A percentile compares a stretch with the other conserved stretches of the same genome.
Evolutionary conservation across 2,113 vertebrate genomes (phyloP).

Genomic region (Probosciger aterrimus): DNA sequence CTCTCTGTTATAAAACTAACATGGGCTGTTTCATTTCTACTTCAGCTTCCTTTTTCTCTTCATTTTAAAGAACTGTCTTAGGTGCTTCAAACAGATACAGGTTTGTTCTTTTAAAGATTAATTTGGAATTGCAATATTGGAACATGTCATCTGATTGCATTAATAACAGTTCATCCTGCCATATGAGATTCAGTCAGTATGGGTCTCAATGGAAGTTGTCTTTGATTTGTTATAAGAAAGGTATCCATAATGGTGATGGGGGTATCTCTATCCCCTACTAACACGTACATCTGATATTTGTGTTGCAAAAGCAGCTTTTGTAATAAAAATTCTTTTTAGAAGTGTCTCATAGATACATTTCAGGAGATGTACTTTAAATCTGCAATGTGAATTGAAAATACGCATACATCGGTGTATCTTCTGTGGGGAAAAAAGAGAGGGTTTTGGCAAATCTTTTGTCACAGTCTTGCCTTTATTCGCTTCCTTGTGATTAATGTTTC

Average conservation of each 20-base stretch:
- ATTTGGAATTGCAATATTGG: neutral
- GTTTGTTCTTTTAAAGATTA: neutral
- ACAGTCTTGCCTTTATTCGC: neutral
- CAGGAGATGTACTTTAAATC: neutral
- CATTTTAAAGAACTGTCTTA: neutral
- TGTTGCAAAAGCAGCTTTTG: neutral
- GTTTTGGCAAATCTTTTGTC: neutral
- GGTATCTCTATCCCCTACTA: neutral
- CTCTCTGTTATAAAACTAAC: neutral
- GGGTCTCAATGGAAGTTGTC: neutral
- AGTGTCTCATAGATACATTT: neutral
- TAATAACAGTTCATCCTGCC: neutral
- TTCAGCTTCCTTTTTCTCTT: neutral
- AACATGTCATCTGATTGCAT: neutral
- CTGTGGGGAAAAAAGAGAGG: accelerated
- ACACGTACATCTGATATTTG: accelerated
- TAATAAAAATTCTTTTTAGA: neutral
- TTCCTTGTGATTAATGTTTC: neutral
- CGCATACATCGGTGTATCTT: neutral
- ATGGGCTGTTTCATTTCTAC: neutral
- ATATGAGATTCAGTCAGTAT: accelerated
- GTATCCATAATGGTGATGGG: neutral
- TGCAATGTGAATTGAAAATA: neutral
- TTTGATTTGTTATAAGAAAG: neutral
- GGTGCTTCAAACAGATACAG: neutral